Base-by-base conservation (phyloP, 2,888 invertebrate species). In the Ichneumoninae sp. region DNA sequence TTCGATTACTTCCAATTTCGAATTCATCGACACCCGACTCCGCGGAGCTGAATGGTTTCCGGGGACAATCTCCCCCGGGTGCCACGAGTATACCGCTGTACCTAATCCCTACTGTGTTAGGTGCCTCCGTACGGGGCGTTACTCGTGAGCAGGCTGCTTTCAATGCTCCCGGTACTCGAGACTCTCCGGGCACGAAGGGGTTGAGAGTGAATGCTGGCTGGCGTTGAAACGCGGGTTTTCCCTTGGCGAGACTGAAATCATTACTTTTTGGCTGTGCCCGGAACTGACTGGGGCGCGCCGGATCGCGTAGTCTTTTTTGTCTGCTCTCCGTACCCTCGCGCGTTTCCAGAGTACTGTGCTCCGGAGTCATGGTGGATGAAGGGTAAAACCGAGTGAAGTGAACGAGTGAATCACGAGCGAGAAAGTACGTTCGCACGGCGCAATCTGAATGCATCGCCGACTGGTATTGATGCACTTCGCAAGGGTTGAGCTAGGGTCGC, bases 371-470 rank as follows among this genome's bases (percentile, higher is more conserved):
- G 80, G 60, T 74, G 69, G 73, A 63, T 74, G 81, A 81, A 77
- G 77, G 50, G 73, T 81, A 47, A 81, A 81, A 78, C 47, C 44
- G 63, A 79, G 47, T 66, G 77, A 74, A 79, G 68, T 26, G 47
- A 69, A 22, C 60, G 60, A 83, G 60, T 74, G 71, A 80, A 80
- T 76, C 57, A 70, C 73, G 60, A 75, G 50, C 66, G 69, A 54
- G 71, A 84, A 81, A 84, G 26, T 57, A 47, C 85, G 57, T 74
- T 70, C 69, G 30, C 54, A 19, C 68, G 80, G 66, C 71, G 83
- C 80, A 81, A 84, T 87, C 73, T 82, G 77, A 83, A 86, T 87
- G 85, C 84, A 86, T 87, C 80, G 82, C 73, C 78, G 75, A 69
- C 75, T 65, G 68, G 54, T 65, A 80, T 83, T 66, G 66, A 52